Base-by-base conservation (phyloP, 1,140 invertebrate genomes). In the Aphidius gifuensis region DNA sequence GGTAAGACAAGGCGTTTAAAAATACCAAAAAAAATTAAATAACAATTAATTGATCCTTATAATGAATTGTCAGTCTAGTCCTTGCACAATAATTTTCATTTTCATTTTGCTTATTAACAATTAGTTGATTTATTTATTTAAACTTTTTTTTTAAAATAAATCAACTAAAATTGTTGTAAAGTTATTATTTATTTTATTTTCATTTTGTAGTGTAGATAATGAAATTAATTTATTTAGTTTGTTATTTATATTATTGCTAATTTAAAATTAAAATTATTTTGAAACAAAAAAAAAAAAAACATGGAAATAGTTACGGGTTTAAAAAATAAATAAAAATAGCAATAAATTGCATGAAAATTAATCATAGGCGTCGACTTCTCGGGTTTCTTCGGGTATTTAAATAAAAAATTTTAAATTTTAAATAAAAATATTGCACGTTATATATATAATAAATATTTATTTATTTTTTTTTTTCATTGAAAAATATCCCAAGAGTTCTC, bases 1-100 rank as follows among this genome's bases (percentile, higher is more conserved):
- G 92, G 92, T 94, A 90, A 88, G 87, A 32, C 23, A 32, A 79
- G 62, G 62, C 65, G 65, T 49, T 51, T 50, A 44, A 67, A 55
- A 59, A 56, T 67, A 49, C 49, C 62, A 9, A 67, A 67, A 67
- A 64, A 64, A 64, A 39, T 64, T 55, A 61, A 64, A 65, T 65
- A 62, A 67, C 51, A 55, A 9, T 59, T 61, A 72, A 43, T 32
- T 32, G 23, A 63, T 44, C 38, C 51, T 47, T 63, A 39, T 53
- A 58, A 58, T 53, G 61, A 63, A 38, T 58, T 63, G 61, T 32
- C 61, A 44, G 61, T 63, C 5, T 63, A 63, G 49, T 57, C 55
- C 47, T 55, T 40, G 55, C 42, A 9, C 32, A 40, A 54, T 42
- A 9, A 44, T 53, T 45, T 8, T 45, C 8, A 62, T 64, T 11